Percentiles rank a stretch among this genome's conserved stretches.
Conservation (phyloP, 2,113 vertebrate species). For the Phylloscopus trochilus region DNA sequence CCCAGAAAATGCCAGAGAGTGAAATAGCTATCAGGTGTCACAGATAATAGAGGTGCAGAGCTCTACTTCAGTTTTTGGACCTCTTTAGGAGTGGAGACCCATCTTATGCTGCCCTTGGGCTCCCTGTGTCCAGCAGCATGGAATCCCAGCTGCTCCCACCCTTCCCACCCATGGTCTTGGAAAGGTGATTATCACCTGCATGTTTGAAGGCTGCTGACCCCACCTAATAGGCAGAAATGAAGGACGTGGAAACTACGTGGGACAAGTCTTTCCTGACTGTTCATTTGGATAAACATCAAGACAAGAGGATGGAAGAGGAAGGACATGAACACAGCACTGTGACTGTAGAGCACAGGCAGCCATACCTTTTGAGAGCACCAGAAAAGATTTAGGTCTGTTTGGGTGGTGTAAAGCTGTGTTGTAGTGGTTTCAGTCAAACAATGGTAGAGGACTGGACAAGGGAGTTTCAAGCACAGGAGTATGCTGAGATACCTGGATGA, state of each 20-base stretch:
- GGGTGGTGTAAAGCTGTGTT: background rate
- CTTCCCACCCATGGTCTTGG: background rate
- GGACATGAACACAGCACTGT: background rate
- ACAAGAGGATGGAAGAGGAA: background rate
- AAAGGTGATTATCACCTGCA: background rate
- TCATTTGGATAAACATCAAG: background rate
- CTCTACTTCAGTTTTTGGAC: background rate
- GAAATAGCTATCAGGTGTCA: background rate
- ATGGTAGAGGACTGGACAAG: fast-evolving
- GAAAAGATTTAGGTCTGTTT: background rate
- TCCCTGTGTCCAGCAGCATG: fast-evolving
- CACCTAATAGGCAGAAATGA: background rate
- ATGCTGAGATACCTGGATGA: fast-evolving
- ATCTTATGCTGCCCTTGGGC: background rate
- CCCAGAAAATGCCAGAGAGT: background rate
- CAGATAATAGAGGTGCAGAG: background rate
- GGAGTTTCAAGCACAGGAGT: background rate
- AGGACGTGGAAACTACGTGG: fast-evolving
- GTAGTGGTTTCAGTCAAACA: background rate
- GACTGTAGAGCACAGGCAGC: background rate
- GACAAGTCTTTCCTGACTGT: background rate
- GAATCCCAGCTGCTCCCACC: background rate
- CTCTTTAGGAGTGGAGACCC: background rate
- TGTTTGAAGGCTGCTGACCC: background rate
- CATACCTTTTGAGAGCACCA: background rate